Evolutionary conservation across 2,888 invertebrate species (phyloP).

Genomic region (Blastobasis lacticolella): DNA sequence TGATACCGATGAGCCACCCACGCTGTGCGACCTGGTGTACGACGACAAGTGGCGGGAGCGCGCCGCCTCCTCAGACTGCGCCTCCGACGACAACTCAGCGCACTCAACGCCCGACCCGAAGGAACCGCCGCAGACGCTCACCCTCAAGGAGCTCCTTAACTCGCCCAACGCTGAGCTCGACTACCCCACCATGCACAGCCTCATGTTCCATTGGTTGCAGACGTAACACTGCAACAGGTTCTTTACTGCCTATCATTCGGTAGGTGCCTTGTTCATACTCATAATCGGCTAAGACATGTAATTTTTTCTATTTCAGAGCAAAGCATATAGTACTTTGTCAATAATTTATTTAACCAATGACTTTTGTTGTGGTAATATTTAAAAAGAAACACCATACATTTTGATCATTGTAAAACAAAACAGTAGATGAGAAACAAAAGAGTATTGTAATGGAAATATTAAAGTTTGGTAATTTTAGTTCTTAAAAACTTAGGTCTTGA

Average conservation of each 20-base stretch:
- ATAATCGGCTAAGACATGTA: too few species aligned
- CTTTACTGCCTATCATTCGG: conserved; percentile 1
- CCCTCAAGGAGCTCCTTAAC: conserved; percentile 54
- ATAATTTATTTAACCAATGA: too few species aligned
- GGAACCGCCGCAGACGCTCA: conserved; percentile 22
- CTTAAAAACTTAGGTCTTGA: too few species aligned
- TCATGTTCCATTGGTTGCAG: conserved; percentile 71
- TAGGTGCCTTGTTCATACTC: too few species aligned
- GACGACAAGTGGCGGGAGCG: conserved; percentile 54
- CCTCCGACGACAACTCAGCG: conserved; percentile 62
- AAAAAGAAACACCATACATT: too few species aligned
- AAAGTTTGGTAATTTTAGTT: too few species aligned
- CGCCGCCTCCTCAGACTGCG: conserved; percentile 47
- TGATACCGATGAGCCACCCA: conserved; percentile 62
- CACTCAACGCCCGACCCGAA: conserved; percentile 49
- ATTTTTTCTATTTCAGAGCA: too few species aligned
- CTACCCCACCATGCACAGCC: conserved; percentile 66
- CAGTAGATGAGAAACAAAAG: too few species aligned
- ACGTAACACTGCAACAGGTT: conserved; percentile 44
- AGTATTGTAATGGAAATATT: too few species aligned
- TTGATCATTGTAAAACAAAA: too few species aligned
- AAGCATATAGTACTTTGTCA: too few species aligned
- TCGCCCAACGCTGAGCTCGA: conserved; percentile 63
- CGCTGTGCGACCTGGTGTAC: conserved; percentile 55
- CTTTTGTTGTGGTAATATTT: too few species aligned